These are phyloP conservation scores for Bombus soroeensis DNA, from an alignment of 1,140 invertebrate genomes.

Conservation along the genomic window DNA sequence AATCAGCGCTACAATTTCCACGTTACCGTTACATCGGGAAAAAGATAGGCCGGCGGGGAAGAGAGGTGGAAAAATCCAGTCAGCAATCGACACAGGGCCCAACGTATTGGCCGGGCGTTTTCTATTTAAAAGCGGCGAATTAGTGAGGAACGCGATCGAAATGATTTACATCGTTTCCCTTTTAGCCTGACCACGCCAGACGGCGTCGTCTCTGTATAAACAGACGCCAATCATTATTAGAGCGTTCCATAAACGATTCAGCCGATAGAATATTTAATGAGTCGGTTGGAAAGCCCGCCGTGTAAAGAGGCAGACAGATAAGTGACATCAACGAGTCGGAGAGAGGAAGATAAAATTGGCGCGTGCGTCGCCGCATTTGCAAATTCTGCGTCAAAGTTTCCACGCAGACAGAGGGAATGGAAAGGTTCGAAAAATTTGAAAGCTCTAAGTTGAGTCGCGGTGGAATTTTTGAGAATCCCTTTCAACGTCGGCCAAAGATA, in stretches of 20 bases:
- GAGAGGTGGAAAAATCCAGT: not conserved
- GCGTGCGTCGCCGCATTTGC: not conserved
- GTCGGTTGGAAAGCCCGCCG: not conserved
- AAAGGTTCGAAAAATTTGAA: slow-evolving; percentile 1
- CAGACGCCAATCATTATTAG: slow-evolving; percentile 47
- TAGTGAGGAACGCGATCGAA: slow-evolving; percentile 5
- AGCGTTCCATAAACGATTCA: slow-evolving; percentile 24
- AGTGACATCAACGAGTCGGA: too few species aligned
- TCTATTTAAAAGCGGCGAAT: slow-evolving; percentile 14
- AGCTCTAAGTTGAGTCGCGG: not conserved
- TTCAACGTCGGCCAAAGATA: not conserved
- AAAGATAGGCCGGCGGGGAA: not conserved
- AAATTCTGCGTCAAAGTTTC: not conserved
- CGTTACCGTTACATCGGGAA: not conserved
- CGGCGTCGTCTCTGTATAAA: slow-evolving; percentile 23
- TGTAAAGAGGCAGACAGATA: not conserved
- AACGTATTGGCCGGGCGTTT: not conserved
- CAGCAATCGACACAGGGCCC: not conserved
- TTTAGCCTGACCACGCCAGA: slow-evolving; percentile 11
- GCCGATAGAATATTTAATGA: slow-evolving; percentile 38
- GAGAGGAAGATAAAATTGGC: not conserved
- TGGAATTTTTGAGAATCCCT: not conserved
- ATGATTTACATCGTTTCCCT: slow-evolving; percentile 42
- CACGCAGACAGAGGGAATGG: not conserved
- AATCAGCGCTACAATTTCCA: slow-evolving; percentile 15